phyloP scores from a whole-genome alignment of 64 coral and sea anemone genomes.

The Platygyra sinensis region DNA sequence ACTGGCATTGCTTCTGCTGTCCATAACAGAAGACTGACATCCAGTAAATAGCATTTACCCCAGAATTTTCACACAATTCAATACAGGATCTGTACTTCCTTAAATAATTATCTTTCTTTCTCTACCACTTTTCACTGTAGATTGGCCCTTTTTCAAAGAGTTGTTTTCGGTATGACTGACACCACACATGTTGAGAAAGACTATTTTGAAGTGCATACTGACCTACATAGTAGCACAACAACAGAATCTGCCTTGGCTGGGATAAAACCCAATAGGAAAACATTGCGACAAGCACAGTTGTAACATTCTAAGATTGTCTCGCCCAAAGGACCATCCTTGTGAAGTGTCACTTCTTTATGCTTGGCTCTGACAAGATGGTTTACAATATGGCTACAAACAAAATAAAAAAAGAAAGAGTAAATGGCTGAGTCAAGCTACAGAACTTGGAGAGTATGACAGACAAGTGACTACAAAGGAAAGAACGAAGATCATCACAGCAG shows the following conservation, averaged over 20 bases:
- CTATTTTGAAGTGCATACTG: slow-evolving; percentile 16
- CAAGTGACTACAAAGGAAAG: not conserved
- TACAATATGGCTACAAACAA: slow-evolving; percentile 84
- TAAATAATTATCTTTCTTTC: too few species aligned
- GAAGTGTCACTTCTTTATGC: slow-evolving; percentile 97
- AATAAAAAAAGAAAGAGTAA: not conserved
- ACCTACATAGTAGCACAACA: slow-evolving; percentile 94
- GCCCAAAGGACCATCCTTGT: slow-evolving; percentile 95
- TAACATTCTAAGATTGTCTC: slow-evolving; percentile 97
- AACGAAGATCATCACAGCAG: not conserved
- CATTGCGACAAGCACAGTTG: slow-evolving; percentile 95
- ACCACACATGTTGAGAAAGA: too few species aligned
- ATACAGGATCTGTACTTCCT: too few species aligned
- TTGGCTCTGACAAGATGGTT: slow-evolving; percentile 98
- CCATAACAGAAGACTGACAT: too few species aligned
- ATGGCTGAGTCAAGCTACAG: not conserved
- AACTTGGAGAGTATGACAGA: too few species aligned
- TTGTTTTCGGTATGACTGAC: too few species aligned
- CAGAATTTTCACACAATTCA: too few species aligned
- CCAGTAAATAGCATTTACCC: too few species aligned
- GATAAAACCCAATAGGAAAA: slow-evolving; percentile 95
- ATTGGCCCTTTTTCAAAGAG: too few species aligned
- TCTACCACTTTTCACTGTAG: too few species aligned
- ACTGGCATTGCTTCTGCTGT: too few species aligned
- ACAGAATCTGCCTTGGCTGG: slow-evolving; percentile 98